Evolutionary conservation across 2,113 vertebrate species (phyloP).

Genomic region (Sapajus apella): DNA sequence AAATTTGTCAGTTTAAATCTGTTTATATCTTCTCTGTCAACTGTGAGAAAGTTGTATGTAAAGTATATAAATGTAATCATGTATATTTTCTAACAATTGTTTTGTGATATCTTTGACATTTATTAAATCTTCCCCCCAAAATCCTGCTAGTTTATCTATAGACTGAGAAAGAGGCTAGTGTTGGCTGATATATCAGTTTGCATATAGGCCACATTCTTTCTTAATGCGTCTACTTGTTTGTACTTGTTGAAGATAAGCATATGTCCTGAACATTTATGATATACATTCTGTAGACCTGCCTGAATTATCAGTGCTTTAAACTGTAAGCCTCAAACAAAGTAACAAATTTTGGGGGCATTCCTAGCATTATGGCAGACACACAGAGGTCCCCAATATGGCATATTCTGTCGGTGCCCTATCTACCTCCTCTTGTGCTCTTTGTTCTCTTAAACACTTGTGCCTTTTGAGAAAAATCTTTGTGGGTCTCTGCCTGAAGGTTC

Average conservation of each 20-base stretch:
- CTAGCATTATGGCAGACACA: neutral
- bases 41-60: neutral
- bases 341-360: neutral
- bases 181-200: neutral
- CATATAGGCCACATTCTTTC: neutral
- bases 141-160: neutral
- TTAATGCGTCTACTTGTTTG: neutral
- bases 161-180: neutral
- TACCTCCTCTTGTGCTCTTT: neutral
- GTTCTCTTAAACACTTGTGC: neutral
- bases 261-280: neutral
- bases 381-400: neutral
- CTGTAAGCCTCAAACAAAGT: neutral
- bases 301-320: neutral
- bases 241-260: neutral
- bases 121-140: neutral
- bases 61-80: neutral
- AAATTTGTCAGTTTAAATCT: conserved; percentile 7
- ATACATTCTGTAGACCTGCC: neutral
- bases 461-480: neutral
- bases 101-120: conserved; percentile 14
- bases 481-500: neutral
- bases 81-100: neutral
- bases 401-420: neutral
- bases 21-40: neutral